Evolutionary conservation across 2,797 vertebrate species (phyloP).

Genomic region (Meriones psammophilus): DNA sequence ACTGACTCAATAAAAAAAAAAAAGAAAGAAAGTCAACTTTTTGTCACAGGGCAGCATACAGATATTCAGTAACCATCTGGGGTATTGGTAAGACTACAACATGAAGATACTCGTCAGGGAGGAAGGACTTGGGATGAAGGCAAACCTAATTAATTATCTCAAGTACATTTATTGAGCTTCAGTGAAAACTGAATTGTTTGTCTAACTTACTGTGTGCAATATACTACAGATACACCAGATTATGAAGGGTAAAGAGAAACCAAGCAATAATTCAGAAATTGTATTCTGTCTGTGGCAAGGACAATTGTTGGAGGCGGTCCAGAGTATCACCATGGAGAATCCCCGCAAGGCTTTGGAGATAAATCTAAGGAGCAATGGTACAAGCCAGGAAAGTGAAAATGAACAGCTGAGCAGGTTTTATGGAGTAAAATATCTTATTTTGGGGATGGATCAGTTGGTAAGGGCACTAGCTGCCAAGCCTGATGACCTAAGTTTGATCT

Average conservation of each 20-base stretch:
- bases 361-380: background rate
- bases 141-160: slow-evolving; percentile 19
- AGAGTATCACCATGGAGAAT: background rate
- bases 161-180: background rate
- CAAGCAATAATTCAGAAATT: background rate
- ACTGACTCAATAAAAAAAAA: background rate
- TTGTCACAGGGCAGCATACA: background rate
- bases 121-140: background rate
- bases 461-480: background rate
- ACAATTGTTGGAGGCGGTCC: background rate
- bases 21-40: background rate
- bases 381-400: background rate
- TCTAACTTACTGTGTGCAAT: background rate
- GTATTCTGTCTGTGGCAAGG: background rate
- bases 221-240: background rate
- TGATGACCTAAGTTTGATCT: background rate
- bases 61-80: background rate
- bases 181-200: background rate
- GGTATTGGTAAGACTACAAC: background rate
- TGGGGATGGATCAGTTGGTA: background rate
- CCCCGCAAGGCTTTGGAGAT: background rate
- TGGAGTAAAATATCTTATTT: background rate
- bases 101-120: background rate
- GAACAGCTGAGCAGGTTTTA: background rate
- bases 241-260: background rate